Base-by-base conservation (phyloP, 2,113 vertebrate species). In the Xenotilapia leptura region DNA sequence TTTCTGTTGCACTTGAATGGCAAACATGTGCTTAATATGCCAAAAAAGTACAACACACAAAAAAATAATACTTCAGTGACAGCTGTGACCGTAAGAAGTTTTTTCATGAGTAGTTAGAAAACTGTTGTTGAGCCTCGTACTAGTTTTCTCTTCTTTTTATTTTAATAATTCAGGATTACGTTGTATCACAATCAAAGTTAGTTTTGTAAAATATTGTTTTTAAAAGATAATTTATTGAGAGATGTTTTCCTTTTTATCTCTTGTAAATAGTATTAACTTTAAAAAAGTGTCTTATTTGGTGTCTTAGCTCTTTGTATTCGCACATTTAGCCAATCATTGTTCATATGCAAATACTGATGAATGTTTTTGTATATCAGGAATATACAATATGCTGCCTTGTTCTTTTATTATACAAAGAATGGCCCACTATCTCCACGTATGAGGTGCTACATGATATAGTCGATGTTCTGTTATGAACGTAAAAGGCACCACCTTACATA, bases 211-310 rank as follows among this genome's bases (percentile, higher is more conserved):
- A 95, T 95, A 95, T 90, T 94, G 88, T 94, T 94, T 95, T 95
- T 89, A 90, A 94, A 65, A 94, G 90, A 95, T 96, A 95, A 96
- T 96, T 96, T 96, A 96, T 96, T 96, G 92, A 95, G 91, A 92
- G 90, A 82, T 95, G 42, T 93, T 92, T 91, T 87, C 42, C 55
- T 85, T 91, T 93, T 92, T 88, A 88, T 90, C 62, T 93, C 88
- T 90, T 96, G 94, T 95, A 95, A 89, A 95, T 95, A 96, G 92
- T 83, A 90, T 94, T 92, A 92, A 93, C 87, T 91, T 95, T 83
- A 4, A 82, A 89, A 90, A 93, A 81, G 73, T 90, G 87, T 91
- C 93, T 91, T 92, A 92, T 93, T 92, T 93, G 94, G 87, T 95
- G 92, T 94, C 83, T 88, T 94, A 92, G 92, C 89, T 94, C 82